These are phyloP conservation scores for Temnothorax unifasciatus DNA, from an alignment of 2,888 invertebrate species.

Conservation along the genomic window DNA sequence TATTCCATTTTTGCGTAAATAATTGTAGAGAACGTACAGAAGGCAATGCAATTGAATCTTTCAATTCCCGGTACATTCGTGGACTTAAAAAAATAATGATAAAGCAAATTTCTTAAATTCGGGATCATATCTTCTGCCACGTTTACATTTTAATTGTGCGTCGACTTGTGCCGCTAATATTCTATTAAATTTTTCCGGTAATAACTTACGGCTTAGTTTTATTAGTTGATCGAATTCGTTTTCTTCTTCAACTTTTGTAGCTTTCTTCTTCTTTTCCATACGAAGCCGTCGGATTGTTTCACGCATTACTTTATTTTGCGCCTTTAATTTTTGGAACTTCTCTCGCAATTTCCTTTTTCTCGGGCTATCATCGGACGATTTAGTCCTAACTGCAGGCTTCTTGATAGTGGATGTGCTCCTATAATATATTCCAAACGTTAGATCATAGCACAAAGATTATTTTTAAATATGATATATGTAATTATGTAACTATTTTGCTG, in stretches of 20 bases:
- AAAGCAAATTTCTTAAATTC: not conserved
- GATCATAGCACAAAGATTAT: too few species aligned
- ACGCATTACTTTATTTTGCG: too few species aligned
- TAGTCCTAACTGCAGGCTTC: not conserved
- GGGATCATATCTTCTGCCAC: not conserved
- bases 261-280: too few species aligned
- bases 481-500: too few species aligned
- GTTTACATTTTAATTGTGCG: not conserved
- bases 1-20: not conserved
- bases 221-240: not conserved
- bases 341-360: not conserved
- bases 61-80: not conserved
- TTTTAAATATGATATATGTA: too few species aligned
- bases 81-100: not conserved
- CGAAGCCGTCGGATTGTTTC: too few species aligned
- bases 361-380: not conserved
- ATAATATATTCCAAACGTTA: not conserved
- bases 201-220: not conserved
- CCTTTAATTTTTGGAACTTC: too few species aligned
- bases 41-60: too few species aligned
- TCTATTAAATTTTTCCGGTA: not conserved
- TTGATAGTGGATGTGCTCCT: not conserved
- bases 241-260: too few species aligned
- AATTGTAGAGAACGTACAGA: too few species aligned
- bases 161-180: not conserved